Conservation (phyloP, 1,140 invertebrate genomes). For the Caenorhabditis tropicalis region DNA sequence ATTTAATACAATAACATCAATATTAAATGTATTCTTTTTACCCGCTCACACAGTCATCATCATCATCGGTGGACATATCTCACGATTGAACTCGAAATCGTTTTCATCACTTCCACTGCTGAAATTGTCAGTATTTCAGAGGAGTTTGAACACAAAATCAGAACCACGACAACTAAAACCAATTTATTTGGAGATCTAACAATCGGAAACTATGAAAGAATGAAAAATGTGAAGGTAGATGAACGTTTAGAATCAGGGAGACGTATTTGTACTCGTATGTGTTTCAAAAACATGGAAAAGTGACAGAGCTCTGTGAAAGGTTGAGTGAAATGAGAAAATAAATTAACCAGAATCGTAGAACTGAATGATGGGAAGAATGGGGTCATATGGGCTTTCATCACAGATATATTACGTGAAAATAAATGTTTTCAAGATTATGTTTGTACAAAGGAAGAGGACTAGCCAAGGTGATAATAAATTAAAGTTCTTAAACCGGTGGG, state of each 20-base stretch:
- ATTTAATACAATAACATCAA: background rate
- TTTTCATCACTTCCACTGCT: background rate
- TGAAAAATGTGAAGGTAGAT: background rate
- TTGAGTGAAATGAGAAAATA: background rate
- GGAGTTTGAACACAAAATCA: background rate
- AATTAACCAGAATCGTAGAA: constrained; percentile 2
- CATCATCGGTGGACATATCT: background rate
- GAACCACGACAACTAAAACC: background rate
- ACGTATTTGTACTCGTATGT: background rate
- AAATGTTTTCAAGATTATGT: too few species aligned
- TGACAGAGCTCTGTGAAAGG: background rate
- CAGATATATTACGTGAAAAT: too few species aligned
- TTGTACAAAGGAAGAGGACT: too few species aligned
- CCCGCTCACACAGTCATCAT: background rate
- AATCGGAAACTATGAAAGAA: background rate
- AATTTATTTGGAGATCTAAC: constrained; percentile 21
- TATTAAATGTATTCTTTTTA: background rate
- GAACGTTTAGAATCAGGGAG: background rate
- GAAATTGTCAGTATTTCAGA: background rate
- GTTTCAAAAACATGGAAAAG: background rate
- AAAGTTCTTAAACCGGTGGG: too few species aligned
- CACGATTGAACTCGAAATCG: background rate
- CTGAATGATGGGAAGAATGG: background rate
- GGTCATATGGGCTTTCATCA: background rate
- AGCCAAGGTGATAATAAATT: too few species aligned